A percentile compares a stretch with the other conserved stretches of the same genome.
These are phyloP conservation scores for Neopelma chrysocephalum DNA, from an alignment of 2,797 vertebrate genomes.

Conservation along the genomic window DNA sequence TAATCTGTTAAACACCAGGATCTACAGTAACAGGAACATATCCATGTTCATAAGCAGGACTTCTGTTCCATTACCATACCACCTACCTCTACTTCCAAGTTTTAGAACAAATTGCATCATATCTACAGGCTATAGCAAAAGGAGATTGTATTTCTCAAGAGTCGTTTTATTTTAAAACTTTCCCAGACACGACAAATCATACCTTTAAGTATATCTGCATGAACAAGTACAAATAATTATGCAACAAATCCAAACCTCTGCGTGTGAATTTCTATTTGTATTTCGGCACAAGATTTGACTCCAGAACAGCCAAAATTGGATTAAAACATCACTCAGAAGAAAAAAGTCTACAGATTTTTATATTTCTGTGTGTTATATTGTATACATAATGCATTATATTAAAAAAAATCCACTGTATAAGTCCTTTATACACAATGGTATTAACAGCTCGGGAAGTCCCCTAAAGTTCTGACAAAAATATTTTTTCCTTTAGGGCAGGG, in stretches of 20 bases:
- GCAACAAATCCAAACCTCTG: background rate
- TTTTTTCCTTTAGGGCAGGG: background rate
- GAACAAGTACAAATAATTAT: background rate
- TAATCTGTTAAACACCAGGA: background rate
- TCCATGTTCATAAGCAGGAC: background rate
- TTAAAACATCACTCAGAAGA: background rate
- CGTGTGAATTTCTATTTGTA: background rate
- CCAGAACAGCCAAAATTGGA: background rate
- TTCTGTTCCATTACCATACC: background rate
- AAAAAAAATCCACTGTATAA: background rate
- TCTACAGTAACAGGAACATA: background rate
- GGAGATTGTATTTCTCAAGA: background rate
- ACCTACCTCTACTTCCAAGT: background rate
- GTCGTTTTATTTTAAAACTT: background rate
- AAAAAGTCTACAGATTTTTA: background rate
- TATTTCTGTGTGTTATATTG: background rate
- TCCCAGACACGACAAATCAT: background rate
- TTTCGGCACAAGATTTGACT: background rate
- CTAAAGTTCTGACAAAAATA: background rate
- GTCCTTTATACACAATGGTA: background rate
- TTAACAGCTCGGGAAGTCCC: background rate
- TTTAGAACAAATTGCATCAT: background rate
- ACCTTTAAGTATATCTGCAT: background rate
- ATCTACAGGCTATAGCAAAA: background rate
- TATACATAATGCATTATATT: background rate